phyloP scores from a whole-genome alignment of 2,113 vertebrate genomes.

The Heterotilapia buettikoferi region DNA sequence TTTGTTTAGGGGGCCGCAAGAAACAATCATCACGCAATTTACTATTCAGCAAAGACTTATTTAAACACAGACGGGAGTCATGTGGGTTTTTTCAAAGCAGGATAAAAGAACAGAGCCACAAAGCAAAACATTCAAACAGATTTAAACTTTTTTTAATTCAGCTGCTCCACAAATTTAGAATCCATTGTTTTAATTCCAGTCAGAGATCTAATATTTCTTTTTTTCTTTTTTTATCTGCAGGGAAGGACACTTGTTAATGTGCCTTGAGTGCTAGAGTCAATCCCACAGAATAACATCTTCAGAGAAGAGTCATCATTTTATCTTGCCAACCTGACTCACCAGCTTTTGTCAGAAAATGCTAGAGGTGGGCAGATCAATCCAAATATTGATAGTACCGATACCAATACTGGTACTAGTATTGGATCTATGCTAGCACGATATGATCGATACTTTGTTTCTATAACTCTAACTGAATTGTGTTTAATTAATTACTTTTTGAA shows the following conservation, averaged over 20 bases:
- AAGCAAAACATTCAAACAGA: neutral
- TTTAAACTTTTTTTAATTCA: neutral
- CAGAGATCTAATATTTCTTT: neutral
- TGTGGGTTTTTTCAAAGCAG: neutral
- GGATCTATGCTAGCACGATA: neutral
- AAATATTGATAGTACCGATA: neutral
- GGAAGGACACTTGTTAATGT: neutral
- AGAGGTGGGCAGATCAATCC: neutral
- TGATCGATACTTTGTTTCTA: neutral
- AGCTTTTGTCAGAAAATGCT: neutral
- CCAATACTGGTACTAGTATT: neutral
- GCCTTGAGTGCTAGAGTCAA: neutral
- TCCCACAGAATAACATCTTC: neutral
- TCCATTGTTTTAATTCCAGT: conserved; percentile 19
- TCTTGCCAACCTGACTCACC: neutral
- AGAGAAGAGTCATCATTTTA: neutral
- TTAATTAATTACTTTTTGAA: neutral
- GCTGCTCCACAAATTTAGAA: neutral
- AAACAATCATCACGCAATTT: conserved; percentile 44
- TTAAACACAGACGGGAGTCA: conserved; percentile 7
- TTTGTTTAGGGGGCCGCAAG: conserved; percentile 37
- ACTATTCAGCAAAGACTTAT: conserved; percentile 23
- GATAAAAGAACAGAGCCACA: neutral
- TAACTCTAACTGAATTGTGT: neutral
- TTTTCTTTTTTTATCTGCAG: neutral